Evolutionary conservation across 2,113 vertebrate species (phyloP).

Genomic region (Ailuropoda melanoleuca): DNA sequence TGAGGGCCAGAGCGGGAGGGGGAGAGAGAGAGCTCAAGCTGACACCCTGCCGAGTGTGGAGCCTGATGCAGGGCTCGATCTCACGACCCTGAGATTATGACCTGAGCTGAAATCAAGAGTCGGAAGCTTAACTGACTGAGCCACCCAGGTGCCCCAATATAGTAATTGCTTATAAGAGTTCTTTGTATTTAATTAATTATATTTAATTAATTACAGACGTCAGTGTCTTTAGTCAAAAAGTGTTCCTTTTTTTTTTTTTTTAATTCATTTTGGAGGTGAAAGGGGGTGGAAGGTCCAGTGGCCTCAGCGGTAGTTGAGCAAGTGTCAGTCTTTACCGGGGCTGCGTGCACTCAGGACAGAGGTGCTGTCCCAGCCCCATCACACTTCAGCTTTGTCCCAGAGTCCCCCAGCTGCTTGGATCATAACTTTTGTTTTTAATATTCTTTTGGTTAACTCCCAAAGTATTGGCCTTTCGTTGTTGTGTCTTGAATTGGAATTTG

Average conservation of each 20-base stretch:
- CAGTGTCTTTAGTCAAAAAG: not conserved
- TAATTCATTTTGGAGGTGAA: not conserved
- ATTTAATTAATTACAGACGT: not conserved
- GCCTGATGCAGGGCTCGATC: not conserved
- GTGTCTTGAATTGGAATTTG: not conserved
- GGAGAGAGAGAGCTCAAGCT: not conserved
- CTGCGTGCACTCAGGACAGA: accelerated
- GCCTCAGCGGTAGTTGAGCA: not conserved
- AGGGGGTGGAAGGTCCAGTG: accelerated
- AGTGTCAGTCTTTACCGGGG: accelerated
- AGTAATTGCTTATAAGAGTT: not conserved
- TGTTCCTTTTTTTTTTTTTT: not conserved
- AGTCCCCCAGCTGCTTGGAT: not conserved
- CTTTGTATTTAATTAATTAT: not conserved
- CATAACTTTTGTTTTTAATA: not conserved
- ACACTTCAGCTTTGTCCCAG: not conserved
- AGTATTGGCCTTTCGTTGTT: not conserved
- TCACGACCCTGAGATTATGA: not conserved
- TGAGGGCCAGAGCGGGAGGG: not conserved
- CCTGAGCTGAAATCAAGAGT: not conserved
- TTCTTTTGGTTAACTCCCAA: not conserved
- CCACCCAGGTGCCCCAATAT: not conserved
- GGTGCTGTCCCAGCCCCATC: not conserved
- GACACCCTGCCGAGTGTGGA: not conserved
- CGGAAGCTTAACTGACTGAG: not conserved